A percentile compares a stretch with the other conserved stretches of the same genome.
These are phyloP conservation scores for Spinus olivaceus DNA, from an alignment of 2,797 vertebrate species.

Conservation along the genomic window DNA sequence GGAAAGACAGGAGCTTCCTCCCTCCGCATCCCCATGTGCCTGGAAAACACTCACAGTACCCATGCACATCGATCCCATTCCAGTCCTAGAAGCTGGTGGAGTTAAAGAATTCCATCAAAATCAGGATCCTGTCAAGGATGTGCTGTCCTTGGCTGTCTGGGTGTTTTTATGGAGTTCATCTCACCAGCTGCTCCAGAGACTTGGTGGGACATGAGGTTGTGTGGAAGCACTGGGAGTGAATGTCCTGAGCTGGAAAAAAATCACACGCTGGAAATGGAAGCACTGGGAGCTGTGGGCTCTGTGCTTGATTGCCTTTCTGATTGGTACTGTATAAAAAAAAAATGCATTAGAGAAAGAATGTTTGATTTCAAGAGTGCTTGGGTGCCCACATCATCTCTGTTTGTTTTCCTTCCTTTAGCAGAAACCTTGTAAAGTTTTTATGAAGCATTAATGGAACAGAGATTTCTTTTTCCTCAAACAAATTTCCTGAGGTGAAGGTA, in stretches of 20 bases:
- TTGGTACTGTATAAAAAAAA: slow-evolving; percentile 45
- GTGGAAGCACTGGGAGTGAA: background rate
- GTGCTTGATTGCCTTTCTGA: slow-evolving; percentile 72
- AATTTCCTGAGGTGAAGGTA: slow-evolving; percentile 63
- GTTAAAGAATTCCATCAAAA: background rate
- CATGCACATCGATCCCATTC: fast-evolving
- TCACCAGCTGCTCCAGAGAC: background rate
- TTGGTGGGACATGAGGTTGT: background rate
- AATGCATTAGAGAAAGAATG: slow-evolving; percentile 68
- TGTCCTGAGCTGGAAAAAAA: background rate
- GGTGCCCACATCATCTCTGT: slow-evolving; percentile 71
- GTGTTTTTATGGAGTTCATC: background rate
- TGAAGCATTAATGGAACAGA: slow-evolving; percentile 77
- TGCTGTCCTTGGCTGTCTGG: background rate
- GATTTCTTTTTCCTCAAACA: slow-evolving; percentile 56
- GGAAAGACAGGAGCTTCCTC: background rate
- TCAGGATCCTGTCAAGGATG: background rate
- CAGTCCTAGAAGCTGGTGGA: background rate
- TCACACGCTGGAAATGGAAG: slow-evolving; percentile 56
- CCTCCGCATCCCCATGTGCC: background rate
- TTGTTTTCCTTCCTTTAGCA: slow-evolving; percentile 76
- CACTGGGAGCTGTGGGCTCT: slow-evolving; percentile 49
- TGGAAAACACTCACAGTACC: background rate
- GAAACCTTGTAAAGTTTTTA: slow-evolving; percentile 79
- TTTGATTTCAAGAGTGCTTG: slow-evolving; percentile 73